Evolutionary conservation across 2,888 invertebrate species (phyloP), one percentile per base, ranked within the genome.

Genomic region (Drosophila rellima): DNA sequence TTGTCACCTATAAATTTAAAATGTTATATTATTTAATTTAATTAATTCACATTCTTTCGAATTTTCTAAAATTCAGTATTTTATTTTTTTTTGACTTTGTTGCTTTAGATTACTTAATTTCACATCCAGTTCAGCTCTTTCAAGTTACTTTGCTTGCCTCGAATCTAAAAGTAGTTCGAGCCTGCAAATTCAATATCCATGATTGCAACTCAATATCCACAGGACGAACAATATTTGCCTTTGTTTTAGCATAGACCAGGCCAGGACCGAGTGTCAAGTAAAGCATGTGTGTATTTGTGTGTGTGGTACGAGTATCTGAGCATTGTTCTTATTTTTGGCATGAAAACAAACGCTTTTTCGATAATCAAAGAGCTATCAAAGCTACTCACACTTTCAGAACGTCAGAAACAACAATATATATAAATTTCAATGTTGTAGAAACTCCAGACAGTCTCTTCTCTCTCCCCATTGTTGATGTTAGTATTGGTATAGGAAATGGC

Each of bases 301-400:
- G 37, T 48, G 17, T 33, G 29, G 13, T 57, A 6, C 11, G 6
- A 47, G 47, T 31, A 61, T 65, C 44, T 70, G 50, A 15, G 57
- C 57, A 78, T 66, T 73, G 83, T 63, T 78, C 57, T 54, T 70
- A 52, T 68, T 63, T 80, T 83, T 81, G 87, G 84, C 81, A 83
- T 44, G 56, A 83, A 68, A 71, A 72, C 67, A 66, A 76, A 57
- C 52, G 56, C 42, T 65, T 56, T 50, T 63, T 59, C 39, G 45
- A 31, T 56, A 40, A 40, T 51, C 20, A 64, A 39, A 42, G 48
- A 31, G 48, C 48, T 48, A 33, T 48, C 13, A 20, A n/a, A 48
- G 42, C 44, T 10, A 23, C 35, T 44, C 62, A 66, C 72, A 57
- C 65, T 52, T n/a, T 35, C 7, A 40, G 54, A 51, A 35, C 10